These are phyloP conservation scores for Enteromius argenteus DNA, from an alignment of 2,797 vertebrate species.

Conservation along the genomic window DNA sequence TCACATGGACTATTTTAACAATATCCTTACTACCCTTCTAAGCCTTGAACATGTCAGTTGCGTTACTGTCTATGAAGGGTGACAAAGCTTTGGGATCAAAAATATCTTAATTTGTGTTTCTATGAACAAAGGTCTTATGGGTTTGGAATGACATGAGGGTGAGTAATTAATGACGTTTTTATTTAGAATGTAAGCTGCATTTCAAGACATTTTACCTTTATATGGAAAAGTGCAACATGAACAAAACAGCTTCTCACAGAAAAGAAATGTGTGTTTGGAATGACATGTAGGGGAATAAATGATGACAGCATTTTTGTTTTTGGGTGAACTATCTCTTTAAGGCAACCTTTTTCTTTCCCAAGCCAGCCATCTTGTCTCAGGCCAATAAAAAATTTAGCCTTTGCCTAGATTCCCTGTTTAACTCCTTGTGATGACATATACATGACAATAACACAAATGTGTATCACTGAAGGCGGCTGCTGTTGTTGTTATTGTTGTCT, in stretches of 20 bases:
- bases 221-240: not conserved
- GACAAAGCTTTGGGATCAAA: not conserved
- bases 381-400: not conserved
- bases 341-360: not conserved
- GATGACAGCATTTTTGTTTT: not conserved
- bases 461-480: not conserved
- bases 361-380: not conserved
- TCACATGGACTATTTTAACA: not conserved
- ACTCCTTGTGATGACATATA: not conserved
- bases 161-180: not conserved
- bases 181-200: no score
- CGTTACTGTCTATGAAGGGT: not conserved
- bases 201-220: not conserved
- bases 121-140: not conserved
- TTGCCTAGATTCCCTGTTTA: slow-evolving; percentile 5
- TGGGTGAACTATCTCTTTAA: not conserved
- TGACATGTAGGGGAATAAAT: not conserved
- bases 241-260: not conserved
- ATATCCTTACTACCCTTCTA: not conserved
- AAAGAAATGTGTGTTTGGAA: not conserved
- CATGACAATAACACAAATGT: slow-evolving; percentile 5
- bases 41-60: not conserved
- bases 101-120: not conserved
- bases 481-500: slow-evolving; percentile 36
- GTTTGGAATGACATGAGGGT: not conserved